Percentiles rank a stretch among this genome's conserved stretches.
These are phyloP conservation scores for Drosophila aldrichi DNA, from an alignment of 2,888 invertebrate species.

Conservation along the genomic window DNA sequence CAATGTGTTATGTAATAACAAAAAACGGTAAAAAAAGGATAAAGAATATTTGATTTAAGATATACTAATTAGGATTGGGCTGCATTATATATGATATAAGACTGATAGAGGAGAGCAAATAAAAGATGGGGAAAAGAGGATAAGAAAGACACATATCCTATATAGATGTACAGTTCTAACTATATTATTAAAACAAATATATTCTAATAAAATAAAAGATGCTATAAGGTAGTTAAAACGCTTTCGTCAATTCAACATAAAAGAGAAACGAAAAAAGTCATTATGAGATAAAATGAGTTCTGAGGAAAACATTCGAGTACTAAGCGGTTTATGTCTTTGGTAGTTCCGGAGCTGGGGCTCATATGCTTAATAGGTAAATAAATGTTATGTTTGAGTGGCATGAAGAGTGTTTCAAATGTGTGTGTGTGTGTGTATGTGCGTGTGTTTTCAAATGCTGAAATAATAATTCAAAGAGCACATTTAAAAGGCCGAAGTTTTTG, in stretches of 20 bases:
- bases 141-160: too few species aligned
- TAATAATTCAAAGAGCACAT: conserved; percentile 1
- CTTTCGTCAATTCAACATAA: not conserved
- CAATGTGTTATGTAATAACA: too few species aligned
- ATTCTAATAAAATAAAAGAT: not conserved
- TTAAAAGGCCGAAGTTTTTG: not conserved
- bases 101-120: too few species aligned
- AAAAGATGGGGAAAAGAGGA: too few species aligned
- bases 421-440: too few species aligned
- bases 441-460: not conserved
- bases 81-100: too few species aligned
- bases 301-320: not conserved
- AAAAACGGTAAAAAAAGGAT: too few species aligned
- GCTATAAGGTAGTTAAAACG: too few species aligned
- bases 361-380: not conserved
- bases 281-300: not conserved
- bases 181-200: not conserved
- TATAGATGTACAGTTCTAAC: too few species aligned
- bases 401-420: not conserved
- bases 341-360: not conserved
- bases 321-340: conserved; percentile 4
- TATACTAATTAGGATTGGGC: too few species aligned
- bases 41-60: too few species aligned
- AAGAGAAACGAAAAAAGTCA: not conserved
- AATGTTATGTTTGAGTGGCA: conserved; percentile 1